Conservation (phyloP, 2,113 vertebrate species). For the Menidia beryllina region DNA sequence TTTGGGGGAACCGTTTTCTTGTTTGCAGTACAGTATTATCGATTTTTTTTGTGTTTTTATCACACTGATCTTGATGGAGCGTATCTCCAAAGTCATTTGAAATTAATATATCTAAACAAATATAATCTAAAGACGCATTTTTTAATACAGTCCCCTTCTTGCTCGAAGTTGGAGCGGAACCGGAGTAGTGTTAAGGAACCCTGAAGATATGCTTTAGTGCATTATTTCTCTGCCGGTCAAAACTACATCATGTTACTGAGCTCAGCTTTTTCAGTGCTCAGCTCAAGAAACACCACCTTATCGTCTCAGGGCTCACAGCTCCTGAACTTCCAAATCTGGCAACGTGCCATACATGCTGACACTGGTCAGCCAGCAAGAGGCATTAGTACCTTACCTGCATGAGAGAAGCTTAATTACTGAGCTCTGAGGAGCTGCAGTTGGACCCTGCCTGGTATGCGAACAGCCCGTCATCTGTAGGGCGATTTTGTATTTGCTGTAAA, state of each 20-base stretch:
- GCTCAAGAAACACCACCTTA: background rate
- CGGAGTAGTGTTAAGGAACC: constrained; percentile 59
- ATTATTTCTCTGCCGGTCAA: constrained; percentile 46
- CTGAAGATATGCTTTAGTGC: constrained; percentile 46
- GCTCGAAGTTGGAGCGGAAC: constrained; percentile 53
- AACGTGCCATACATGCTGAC: background rate
- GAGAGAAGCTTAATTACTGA: background rate
- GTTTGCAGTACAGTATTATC: background rate
- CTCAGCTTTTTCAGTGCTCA: constrained; percentile 11
- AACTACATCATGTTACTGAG: constrained; percentile 33
- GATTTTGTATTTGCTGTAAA: constrained; percentile 21
- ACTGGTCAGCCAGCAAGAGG: background rate
- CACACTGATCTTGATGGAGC: constrained; percentile 4
- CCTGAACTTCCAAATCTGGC: background rate
- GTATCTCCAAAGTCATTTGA: constrained; percentile 4
- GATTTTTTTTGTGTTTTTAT: background rate
- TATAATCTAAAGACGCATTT: constrained; percentile 22
- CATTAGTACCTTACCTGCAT: background rate
- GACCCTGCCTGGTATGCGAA: background rate
- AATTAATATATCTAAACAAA: constrained; percentile 15
- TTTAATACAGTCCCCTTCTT: constrained; percentile 33
- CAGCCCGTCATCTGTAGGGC: background rate
- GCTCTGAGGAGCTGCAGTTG: background rate
- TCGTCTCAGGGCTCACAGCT: background rate
- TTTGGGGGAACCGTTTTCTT: background rate